Evolutionary conservation across 2,797 vertebrate genomes (phyloP).

Genomic region (Sus cebifrons): DNA sequence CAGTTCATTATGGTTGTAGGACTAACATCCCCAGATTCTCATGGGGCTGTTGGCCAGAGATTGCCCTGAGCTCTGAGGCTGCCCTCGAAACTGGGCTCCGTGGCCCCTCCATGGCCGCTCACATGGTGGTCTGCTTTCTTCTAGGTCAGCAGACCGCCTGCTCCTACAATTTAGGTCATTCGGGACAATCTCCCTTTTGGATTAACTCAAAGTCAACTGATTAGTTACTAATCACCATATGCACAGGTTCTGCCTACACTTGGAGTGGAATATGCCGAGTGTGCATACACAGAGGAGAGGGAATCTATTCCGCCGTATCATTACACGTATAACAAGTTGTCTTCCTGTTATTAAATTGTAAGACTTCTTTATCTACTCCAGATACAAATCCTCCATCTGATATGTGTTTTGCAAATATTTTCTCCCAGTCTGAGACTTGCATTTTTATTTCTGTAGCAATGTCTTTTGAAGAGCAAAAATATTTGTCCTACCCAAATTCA

Average conservation of each 20-base stretch:
- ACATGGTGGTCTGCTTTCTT: background rate
- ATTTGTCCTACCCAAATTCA: background rate
- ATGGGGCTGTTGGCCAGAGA: background rate
- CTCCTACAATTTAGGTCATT: background rate
- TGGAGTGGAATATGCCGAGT: background rate
- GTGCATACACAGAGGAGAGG: accelerated
- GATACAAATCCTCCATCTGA: background rate
- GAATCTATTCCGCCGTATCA: background rate
- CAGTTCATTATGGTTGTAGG: background rate
- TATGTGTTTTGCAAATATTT: background rate
- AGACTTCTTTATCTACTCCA: background rate
- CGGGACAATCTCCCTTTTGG: background rate
- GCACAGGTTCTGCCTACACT: background rate
- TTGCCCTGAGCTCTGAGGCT: background rate
- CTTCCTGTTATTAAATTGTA: background rate
- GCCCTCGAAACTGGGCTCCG: background rate
- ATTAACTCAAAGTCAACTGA: background rate
- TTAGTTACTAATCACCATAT: too few species aligned
- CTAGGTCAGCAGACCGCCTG: background rate
- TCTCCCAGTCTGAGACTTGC: background rate
- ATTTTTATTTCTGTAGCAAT: slow-evolving; percentile 26
- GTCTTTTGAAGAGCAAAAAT: slow-evolving; percentile 5
- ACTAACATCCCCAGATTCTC: too few species aligned
- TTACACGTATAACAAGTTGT: background rate
- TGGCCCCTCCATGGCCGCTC: background rate